Evolutionary conservation across 2,888 invertebrate genomes (phyloP).

Genomic region (Patella ulyssiponensis): DNA sequence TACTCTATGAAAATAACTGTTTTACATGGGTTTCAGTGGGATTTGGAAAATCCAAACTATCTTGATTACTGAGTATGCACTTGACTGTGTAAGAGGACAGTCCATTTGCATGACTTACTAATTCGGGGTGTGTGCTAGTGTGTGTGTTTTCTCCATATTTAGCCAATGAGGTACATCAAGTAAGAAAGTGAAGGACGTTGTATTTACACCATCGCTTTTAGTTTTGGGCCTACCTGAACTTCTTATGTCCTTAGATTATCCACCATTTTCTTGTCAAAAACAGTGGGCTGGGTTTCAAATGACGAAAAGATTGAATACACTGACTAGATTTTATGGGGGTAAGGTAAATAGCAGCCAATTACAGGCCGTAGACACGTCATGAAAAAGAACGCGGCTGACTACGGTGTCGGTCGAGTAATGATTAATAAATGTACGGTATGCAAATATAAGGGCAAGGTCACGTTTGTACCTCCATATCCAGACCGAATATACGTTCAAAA

Average conservation of each 20-base stretch:
- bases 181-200: constrained; percentile 1
- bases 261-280: constrained; percentile 1
- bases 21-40: no score
- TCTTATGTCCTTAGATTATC: constrained; percentile 3
- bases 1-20: no score
- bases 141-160: constrained; percentile 8
- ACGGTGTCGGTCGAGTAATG: constrained; percentile 28
- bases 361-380: constrained; percentile 32
- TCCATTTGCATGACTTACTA: no score
- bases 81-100: no score
- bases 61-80: no score
- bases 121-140: background rate
- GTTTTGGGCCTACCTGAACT: constrained; percentile 4
- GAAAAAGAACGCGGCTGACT: constrained; percentile 21
- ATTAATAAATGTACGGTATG: constrained; percentile 31
- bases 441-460: constrained; percentile 32
- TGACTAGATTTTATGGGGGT: constrained; percentile 7
- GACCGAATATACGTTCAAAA: background rate
- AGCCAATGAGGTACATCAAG: background rate
- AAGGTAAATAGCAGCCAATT: constrained; percentile 22
- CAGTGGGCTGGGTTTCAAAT: background rate
- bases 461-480: background rate
- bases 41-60: no score
- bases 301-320: constrained; percentile 7
- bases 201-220: background rate